These are phyloP conservation scores for Lycopodina hypogea DNA, from an alignment of 37 sponge, comb jelly and placozoan genomes.

Conservation along the genomic window DNA sequence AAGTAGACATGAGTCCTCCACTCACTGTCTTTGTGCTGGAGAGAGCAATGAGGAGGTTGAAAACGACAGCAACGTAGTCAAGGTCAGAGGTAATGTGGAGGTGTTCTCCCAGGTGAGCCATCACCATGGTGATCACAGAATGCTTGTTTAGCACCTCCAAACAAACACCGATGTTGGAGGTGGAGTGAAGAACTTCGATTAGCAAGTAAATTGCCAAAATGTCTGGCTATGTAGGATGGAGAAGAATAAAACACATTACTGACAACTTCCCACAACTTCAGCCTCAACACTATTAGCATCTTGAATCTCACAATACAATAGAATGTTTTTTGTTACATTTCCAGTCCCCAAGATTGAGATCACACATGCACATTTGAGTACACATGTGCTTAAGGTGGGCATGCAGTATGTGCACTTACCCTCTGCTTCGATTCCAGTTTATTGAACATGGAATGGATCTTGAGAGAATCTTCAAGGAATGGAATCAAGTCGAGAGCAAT, in stretches of 20 bases:
- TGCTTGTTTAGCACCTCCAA: constrained; percentile 33
- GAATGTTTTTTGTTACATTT: too few species aligned
- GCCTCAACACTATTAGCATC: neutral
- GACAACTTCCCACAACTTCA: neutral
- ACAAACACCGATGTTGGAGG: neutral
- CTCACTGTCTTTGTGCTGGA: constrained; percentile 5
- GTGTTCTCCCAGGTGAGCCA: constrained; percentile 24
- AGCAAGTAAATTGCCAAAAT: constrained; percentile 39
- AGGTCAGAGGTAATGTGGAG: constrained; percentile 22
- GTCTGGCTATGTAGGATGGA: constrained; percentile 30
- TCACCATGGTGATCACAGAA: constrained; percentile 24
- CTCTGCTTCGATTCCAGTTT: constrained; percentile 9
- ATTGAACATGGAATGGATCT: constrained; percentile 25
- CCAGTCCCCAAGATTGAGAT: too few species aligned
- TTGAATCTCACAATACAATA: too few species aligned
- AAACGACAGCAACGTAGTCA: constrained; percentile 21
- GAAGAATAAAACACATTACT: neutral
- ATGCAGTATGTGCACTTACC: neutral
- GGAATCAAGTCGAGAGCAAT: constrained; percentile 39
- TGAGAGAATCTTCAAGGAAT: constrained; percentile 24
- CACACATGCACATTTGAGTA: too few species aligned
- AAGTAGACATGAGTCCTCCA: too few species aligned
- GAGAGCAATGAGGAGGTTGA: constrained; percentile 22
- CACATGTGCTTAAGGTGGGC: too few species aligned
- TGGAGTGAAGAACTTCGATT: constrained; percentile 31